A percentile compares a stretch with the other conserved stretches of the same genome.
phyloP scores from a whole-genome alignment of 2,888 invertebrate species.

The Holacanthella duospinosa region DNA sequence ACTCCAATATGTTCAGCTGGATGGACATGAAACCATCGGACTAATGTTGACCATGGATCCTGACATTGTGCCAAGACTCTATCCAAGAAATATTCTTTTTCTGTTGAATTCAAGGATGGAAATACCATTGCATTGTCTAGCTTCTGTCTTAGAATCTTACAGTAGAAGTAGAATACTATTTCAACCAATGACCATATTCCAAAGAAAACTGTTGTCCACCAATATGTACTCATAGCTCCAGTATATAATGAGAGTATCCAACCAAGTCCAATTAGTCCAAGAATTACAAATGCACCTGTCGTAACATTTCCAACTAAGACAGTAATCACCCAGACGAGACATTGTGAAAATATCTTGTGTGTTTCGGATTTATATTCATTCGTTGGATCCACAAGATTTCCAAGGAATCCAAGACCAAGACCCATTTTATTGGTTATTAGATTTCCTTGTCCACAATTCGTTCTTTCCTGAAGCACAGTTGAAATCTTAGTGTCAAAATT shows the following conservation, averaged over 20 bases:
- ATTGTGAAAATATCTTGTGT: slow-evolving; percentile 3
- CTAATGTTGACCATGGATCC: slow-evolving; percentile 3
- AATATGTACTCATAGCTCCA: background rate
- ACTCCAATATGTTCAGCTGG: slow-evolving; percentile 3
- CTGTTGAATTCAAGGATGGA: background rate
- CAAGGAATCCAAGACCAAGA: slow-evolving; percentile 5
- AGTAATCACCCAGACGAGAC: slow-evolving; percentile 5
- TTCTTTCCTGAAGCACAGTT: too few relatives aligned
- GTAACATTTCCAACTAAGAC: slow-evolving; percentile 3
- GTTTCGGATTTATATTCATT: slow-evolving; percentile 5
- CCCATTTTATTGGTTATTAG: too few relatives aligned
- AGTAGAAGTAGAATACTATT: slow-evolving; percentile 11
- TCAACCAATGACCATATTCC: slow-evolving; percentile 5
- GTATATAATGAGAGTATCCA: background rate
- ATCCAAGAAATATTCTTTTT: background rate
- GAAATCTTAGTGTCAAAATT: too few relatives aligned
- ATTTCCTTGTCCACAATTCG: too few relatives aligned
- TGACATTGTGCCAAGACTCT: slow-evolving; percentile 6
- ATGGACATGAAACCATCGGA: slow-evolving; percentile 12
- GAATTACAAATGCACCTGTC: background rate
- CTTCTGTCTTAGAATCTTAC: background rate
- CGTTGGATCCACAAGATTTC: slow-evolving; percentile 11
- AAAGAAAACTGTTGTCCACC: background rate
- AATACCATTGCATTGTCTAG: slow-evolving; percentile 1
- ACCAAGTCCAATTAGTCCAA: background rate